Evolutionary conservation across 2,797 vertebrate species (phyloP).

Genomic region (Urophycis tenuis): DNA sequence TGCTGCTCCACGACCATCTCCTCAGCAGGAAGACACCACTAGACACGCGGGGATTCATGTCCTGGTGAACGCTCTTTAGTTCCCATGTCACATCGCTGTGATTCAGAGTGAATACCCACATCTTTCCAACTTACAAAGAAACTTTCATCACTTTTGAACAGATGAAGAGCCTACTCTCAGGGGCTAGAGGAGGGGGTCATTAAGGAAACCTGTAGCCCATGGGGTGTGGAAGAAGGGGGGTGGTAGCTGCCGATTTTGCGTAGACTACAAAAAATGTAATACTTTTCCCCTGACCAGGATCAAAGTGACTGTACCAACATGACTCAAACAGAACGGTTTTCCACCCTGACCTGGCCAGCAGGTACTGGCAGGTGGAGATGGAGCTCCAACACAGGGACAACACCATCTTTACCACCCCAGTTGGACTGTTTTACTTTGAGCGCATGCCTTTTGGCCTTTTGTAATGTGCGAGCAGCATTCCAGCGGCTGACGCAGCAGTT

Average conservation of each 20-base stretch:
- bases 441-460: neutral
- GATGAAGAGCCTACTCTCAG: neutral
- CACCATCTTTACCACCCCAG: neutral
- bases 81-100: too few species aligned
- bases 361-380: neutral
- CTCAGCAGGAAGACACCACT: too few species aligned
- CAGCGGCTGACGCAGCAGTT: constrained; percentile 25
- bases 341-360: neutral
- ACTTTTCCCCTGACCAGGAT: neutral
- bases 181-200: neutral
- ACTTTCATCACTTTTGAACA: too few species aligned
- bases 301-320: neutral
- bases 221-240: constrained; percentile 11
- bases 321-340: neutral
- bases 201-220: neutral
- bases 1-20: too few species aligned
- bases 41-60: too few species aligned
- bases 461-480: neutral
- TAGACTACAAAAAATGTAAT: neutral
- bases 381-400: neutral
- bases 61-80: too few species aligned
- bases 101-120: too few species aligned
- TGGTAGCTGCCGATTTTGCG: constrained; percentile 7
- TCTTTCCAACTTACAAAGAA: neutral
- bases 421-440: neutral